Conservation (phyloP, 2,888 invertebrate genomes). For the Ormyrus nitidulus region DNA sequence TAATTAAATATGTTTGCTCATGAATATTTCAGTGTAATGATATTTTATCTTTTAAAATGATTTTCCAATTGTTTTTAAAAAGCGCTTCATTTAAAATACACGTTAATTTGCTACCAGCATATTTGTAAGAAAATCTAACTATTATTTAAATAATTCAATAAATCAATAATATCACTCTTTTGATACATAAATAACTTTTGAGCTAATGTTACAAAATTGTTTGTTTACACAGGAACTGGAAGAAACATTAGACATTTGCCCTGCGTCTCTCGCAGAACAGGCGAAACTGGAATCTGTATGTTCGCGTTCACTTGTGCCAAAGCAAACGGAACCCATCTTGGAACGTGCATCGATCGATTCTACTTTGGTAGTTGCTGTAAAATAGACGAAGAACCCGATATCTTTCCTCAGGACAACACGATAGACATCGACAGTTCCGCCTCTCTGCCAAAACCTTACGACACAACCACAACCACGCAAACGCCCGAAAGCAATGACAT, state of each 20-base stretch:
- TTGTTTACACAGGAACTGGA: constrained; percentile 82
- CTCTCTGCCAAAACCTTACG: constrained; percentile 64
- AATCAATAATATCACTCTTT: no score
- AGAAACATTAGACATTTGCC: constrained; percentile 93
- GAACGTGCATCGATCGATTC: constrained; percentile 94
- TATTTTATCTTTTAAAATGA: no score
- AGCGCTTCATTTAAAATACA: no score
- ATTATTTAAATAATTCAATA: no score
- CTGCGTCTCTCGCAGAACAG: constrained; percentile 88
- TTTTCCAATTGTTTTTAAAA: no score
- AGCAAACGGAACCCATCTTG: constrained; percentile 92
- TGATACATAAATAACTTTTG: no score
- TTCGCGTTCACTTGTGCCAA: constrained; percentile 95
- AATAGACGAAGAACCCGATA: constrained; percentile 78
- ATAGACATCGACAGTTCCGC: constrained; percentile 78
- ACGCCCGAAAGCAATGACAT: constrained; percentile 72
- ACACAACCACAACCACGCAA: constrained; percentile 65
- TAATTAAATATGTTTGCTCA: no score
- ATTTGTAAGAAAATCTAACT: no score
- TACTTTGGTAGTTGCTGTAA: constrained; percentile 96
- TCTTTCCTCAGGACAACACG: constrained; percentile 78
- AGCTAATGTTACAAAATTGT: no score
- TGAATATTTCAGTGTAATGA: no score
- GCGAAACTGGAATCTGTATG: constrained; percentile 92
- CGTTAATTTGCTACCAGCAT: no score